A percentile compares a stretch with the other conserved stretches of the same genome.
phyloP scores from a whole-genome alignment of 2,113 vertebrate species.

The Carlito syrichta region DNA sequence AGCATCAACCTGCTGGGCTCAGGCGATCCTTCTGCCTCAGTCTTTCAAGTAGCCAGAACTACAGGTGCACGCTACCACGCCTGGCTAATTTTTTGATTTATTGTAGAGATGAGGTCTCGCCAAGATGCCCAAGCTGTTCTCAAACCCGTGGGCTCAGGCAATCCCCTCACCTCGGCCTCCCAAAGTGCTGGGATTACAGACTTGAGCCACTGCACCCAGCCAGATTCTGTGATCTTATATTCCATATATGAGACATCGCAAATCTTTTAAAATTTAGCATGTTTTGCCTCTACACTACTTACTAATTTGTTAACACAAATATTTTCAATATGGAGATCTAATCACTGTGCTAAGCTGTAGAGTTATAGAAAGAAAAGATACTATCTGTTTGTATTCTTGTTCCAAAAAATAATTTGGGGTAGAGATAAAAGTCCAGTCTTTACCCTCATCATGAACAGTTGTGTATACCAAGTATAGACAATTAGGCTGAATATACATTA shows the following conservation, averaged over 20 bases:
- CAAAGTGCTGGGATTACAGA: no score
- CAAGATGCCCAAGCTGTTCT: no score
- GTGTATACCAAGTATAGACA: background rate
- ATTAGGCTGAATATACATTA: background rate
- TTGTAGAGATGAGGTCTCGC: no score
- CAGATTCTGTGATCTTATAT: background rate
- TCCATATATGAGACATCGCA: background rate
- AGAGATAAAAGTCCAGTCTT: background rate
- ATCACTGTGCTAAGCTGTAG: background rate
- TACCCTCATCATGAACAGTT: background rate
- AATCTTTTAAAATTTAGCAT: background rate
- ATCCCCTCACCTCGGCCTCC: no score
- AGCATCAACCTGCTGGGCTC: no score
- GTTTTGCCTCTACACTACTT: background rate
- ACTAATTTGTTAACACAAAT: conserved; percentile 7
- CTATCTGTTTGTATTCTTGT: background rate
- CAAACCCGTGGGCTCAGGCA: no score
- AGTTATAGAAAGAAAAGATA: background rate
- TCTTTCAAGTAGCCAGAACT: no score
- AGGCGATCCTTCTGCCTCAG: no score
- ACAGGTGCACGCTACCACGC: no score
- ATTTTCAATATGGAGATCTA: background rate
- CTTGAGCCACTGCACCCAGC: no score
- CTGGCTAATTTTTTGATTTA: no score
- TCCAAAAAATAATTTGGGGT: background rate